Percentiles rank a stretch among this genome's conserved stretches.
Conservation (phyloP, 2,113 vertebrate species). For the Phyllostomus hastatus region DNA sequence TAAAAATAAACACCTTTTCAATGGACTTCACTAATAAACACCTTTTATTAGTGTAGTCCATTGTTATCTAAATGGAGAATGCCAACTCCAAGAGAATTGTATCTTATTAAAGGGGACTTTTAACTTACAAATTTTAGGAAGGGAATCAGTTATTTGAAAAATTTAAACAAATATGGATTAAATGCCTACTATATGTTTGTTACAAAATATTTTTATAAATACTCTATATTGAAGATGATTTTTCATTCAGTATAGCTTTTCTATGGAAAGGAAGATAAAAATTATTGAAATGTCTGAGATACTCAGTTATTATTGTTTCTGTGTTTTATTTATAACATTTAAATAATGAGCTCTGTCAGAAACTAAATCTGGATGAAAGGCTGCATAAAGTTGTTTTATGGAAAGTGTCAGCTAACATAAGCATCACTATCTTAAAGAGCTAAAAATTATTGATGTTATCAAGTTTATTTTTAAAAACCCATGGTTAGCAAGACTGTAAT, state of each 20-base stretch:
- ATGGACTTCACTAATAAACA: no score
- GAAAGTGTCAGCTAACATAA: neutral
- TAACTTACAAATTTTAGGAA: neutral
- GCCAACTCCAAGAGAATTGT: neutral
- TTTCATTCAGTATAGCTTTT: neutral
- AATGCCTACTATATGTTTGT: neutral
- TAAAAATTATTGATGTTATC: neutral
- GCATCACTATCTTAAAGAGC: neutral
- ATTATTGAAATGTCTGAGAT: neutral
- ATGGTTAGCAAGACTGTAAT: neutral
- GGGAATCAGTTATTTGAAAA: neutral
- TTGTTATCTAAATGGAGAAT: neutral
- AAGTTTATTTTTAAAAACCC: neutral
- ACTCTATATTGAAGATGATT: neutral
- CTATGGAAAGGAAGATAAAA: neutral
- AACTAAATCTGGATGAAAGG: neutral
- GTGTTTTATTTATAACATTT: neutral
- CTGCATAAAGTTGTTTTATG: neutral
- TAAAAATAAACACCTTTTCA: neutral
- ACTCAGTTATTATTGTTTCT: slow-evolving; percentile 3
- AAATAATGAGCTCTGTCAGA: neutral
- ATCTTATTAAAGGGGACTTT: neutral
- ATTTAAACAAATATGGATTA: neutral
- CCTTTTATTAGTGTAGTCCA: neutral
- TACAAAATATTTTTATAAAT: slow-evolving; percentile 20